Percentiles rank a stretch among this genome's conserved stretches.
phyloP scores from a whole-genome alignment of 2,113 vertebrate species.

The Phainopepla nitens region DNA sequence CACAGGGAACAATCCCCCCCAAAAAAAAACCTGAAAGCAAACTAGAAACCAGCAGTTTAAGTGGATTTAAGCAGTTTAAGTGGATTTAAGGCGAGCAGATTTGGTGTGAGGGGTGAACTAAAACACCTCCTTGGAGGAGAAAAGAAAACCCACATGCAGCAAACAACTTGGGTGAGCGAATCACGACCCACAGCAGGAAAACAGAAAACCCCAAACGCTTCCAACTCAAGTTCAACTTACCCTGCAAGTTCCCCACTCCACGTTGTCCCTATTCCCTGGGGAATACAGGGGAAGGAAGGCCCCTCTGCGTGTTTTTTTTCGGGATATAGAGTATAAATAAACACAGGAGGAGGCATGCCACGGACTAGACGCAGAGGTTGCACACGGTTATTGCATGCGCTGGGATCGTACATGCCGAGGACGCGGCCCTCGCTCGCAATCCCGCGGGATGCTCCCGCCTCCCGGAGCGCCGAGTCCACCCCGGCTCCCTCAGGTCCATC shows the following conservation, averaged over 20 bases:
- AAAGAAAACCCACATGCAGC: constrained; percentile 84
- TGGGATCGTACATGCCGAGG: constrained; percentile 81
- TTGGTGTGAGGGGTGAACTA: constrained; percentile 46
- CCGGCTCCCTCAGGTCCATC: neutral
- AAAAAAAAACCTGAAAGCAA: constrained; percentile 67
- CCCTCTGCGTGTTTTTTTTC: constrained; percentile 56
- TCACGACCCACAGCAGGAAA: constrained; percentile 67
- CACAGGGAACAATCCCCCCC: constrained; percentile 64
- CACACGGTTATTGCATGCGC: constrained; percentile 89
- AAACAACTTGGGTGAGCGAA: constrained; percentile 75
- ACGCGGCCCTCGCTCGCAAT: neutral
- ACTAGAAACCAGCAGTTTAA: constrained; percentile 74
- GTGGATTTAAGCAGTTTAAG: neutral
- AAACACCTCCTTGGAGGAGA: constrained; percentile 60
- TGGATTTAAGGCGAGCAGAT: constrained; percentile 85
- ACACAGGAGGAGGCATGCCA: constrained; percentile 87
- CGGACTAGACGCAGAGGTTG: constrained; percentile 77
- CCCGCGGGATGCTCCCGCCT: constrained; percentile 50
- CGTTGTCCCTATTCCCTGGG: constrained; percentile 50
- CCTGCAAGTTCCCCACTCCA: constrained; percentile 59
- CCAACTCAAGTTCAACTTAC: neutral
- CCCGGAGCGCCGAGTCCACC: neutral
- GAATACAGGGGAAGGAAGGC: constrained; percentile 37
- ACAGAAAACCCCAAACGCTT: neutral
- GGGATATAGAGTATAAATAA: constrained; percentile 81